Percentiles rank a stretch among this genome's conserved stretches.
Evolutionary conservation across 2,113 vertebrate genomes (phyloP).

Genomic region (Uropsilus gracilis): DNA sequence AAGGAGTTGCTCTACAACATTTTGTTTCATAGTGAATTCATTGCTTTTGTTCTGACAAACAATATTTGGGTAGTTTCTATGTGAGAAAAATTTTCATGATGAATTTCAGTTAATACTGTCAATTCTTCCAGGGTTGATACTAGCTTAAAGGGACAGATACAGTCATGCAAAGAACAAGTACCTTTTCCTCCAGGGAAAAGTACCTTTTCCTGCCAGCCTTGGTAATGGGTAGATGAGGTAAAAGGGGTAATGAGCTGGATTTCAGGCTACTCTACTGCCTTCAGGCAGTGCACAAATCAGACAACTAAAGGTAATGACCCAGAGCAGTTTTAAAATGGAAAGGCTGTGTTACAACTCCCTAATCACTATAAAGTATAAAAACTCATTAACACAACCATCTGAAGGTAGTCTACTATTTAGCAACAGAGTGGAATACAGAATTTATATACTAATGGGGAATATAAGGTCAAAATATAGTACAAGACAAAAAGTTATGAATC

Average conservation of each 20-base stretch:
- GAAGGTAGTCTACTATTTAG: neutral
- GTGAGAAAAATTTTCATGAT: constrained; percentile 6
- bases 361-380: neutral
- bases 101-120: neutral
- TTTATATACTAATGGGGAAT: neutral
- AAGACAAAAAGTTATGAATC: constrained; percentile 22
- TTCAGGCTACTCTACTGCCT: neutral
- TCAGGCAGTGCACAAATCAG: neutral
- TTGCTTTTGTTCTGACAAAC: neutral
- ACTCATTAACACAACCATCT: neutral
- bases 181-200: neutral
- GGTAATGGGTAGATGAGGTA: neutral
- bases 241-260: neutral
- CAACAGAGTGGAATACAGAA: neutral
- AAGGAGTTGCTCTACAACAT: neutral
- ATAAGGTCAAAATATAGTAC: neutral
- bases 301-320: neutral
- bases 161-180: neutral
- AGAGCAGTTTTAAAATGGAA: neutral
- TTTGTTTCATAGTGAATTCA: neutral
- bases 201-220: neutral
- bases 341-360: neutral
- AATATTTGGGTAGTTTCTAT: neutral
- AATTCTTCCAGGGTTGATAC: neutral
- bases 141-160: neutral